Conservation (phyloP, 2,888 invertebrate genomes). For the Caenorhabditis drosophilae region DNA sequence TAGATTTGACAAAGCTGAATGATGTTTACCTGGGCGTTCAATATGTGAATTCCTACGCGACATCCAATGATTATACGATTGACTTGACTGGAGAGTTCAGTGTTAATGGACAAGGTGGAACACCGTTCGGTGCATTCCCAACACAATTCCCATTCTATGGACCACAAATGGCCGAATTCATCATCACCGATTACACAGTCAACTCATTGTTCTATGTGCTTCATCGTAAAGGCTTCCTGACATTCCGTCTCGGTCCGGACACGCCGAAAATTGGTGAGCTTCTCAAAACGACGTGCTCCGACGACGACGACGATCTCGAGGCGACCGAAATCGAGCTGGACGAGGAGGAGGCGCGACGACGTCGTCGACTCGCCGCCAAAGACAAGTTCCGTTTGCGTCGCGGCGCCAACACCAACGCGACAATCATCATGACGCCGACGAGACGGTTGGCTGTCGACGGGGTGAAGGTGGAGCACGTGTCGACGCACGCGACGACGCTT, state of each 20-base stretch:
- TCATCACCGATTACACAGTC: constrained; percentile 63
- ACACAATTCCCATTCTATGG: constrained; percentile 60
- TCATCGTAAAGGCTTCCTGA: constrained; percentile 63
- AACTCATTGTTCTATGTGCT: constrained; percentile 64
- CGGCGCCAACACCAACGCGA: constrained; percentile 10
- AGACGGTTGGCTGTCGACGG: too few species aligned
- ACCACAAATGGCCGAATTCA: constrained; percentile 61
- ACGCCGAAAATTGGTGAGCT: constrained; percentile 67
- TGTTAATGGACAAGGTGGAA: constrained; percentile 53
- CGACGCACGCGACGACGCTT: constrained; percentile 9
- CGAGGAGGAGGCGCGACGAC: constrained; percentile 33
- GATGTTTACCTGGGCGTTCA: constrained; percentile 60
- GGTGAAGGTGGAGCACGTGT: too few species aligned
- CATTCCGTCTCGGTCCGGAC: constrained; percentile 64
- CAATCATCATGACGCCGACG: constrained; percentile 18
- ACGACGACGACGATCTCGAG: constrained; percentile 58
- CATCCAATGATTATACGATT: constrained; percentile 62
- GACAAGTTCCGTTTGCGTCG: constrained; percentile 22
- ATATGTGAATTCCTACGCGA: constrained; percentile 60
- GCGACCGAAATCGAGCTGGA: constrained; percentile 51
- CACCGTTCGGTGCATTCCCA: constrained; percentile 66
- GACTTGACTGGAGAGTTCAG: constrained; percentile 65
- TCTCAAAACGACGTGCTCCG: constrained; percentile 66
- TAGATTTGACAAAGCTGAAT: constrained; percentile 56
- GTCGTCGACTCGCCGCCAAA: constrained; percentile 23